Evolutionary conservation across 2,888 invertebrate species (phyloP), one percentile per base, ranked within the genome.

Genomic region (Diadegma fenestrale): DNA sequence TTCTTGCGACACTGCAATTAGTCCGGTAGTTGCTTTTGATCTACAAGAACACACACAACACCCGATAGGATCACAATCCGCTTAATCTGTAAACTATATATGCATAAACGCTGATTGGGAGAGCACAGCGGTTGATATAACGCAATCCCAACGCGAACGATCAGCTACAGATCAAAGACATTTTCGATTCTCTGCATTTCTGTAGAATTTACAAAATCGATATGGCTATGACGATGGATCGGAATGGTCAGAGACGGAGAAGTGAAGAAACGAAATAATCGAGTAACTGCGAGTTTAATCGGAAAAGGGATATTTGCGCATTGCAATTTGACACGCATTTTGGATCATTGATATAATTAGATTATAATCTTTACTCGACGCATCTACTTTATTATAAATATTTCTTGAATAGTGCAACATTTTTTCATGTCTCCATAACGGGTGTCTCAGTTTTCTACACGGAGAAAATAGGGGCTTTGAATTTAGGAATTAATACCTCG

Each of bases 101-200:
- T 19, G 45, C 19, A 8, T n/a, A 64, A 14, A 54, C 41, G n/a
- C 19, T 58, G 58, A 41, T 54, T 22, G n/a, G 54, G 75, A 68
- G 51, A 26, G 75, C 26, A 69, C 8, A 33, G 45, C 10, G 33
- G 41, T 14, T 51, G 79, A 72, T 76, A 66, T 79, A 76, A 79
- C 82, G 68, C 79, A 82, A 82, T 82, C 64, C 82, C 82, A 2
- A 33, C 17, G 41, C 17, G 41, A 79, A 79, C 71, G 61, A 76
- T 85, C 79, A 82, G 79, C 79, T 64, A 75, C 82, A 71, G 85
- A 85, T 82, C 79, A 78, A 81, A 85, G 81, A 69, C 78, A 77
- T 75, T 72, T 41, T n/a, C 41, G 79, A 66, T 19, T 76, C 76
- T 71, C 41, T 64, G 71, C 22, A 66, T 82, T 82, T 79, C 75